Evolutionary conservation across 2,113 vertebrate species (phyloP).

Genomic region (Bos taurus): ARS-UCD2.0 NC_037330.1:59211001-59211500

Average conservation of each 20-base stretch:
- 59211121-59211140: neutral
- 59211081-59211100: neutral
- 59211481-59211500: neutral
- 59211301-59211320: neutral
- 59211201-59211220: constrained; percentile 3
- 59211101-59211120: neutral
- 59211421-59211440: neutral
- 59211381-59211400: neutral
- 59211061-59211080: constrained; percentile 35
- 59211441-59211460: neutral
- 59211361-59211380: neutral
- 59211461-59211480: neutral
- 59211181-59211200: constrained; percentile 20
- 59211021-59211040: neutral
- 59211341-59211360: neutral
- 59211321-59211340: neutral
- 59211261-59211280: neutral
- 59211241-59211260: neutral
- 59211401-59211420: neutral
- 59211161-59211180: neutral
- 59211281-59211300: neutral
- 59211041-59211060: neutral
- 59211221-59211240: neutral
- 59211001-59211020: constrained; percentile 23
- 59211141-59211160: neutral